phyloP scores from a whole-genome alignment of 1,140 invertebrate genomes.

The Parasteatoda tepidariorum region DNA sequence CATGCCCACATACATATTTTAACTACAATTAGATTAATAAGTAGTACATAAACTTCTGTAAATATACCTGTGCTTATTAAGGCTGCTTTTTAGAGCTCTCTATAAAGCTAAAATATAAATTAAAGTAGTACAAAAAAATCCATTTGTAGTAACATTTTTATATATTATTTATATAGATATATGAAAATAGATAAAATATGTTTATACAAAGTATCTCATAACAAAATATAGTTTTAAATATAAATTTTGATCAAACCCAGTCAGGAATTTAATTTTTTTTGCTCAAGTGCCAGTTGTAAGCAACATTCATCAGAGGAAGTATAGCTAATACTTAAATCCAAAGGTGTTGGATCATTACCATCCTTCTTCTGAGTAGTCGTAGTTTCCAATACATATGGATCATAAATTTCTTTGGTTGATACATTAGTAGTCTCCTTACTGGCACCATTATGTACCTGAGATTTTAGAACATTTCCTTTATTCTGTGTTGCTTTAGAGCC shows the following conservation, averaged over 20 bases:
- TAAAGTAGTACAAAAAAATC: constrained; percentile 43
- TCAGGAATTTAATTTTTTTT: constrained; percentile 26
- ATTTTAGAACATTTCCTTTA: constrained; percentile 23
- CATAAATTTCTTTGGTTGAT: constrained; percentile 38
- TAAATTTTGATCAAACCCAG: constrained; percentile 54
- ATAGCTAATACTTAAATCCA: constrained; percentile 49
- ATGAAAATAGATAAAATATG: constrained; percentile 53
- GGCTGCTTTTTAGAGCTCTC: constrained; percentile 10
- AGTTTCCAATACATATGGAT: neutral
- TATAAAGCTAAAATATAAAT: constrained; percentile 50
- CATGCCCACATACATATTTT: neutral
- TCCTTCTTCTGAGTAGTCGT: neutral
- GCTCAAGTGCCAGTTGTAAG: neutral
- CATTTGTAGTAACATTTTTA: constrained; percentile 11
- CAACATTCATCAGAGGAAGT: constrained; percentile 26
- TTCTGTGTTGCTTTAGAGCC: constrained; percentile 16
- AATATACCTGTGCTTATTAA: constrained; percentile 6
- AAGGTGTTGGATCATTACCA: constrained; percentile 42
- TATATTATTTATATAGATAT: constrained; percentile 59
- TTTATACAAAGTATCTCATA: constrained; percentile 54
- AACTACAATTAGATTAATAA: constrained; percentile 5
- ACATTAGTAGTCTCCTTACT: constrained; percentile 10
- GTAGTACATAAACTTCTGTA: constrained; percentile 28
- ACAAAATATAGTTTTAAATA: constrained; percentile 56
- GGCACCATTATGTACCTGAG: constrained; percentile 40